phyloP scores from a whole-genome alignment of 2,113 vertebrate species.

The Sinocyclocheilus anshuiensis region DNA sequence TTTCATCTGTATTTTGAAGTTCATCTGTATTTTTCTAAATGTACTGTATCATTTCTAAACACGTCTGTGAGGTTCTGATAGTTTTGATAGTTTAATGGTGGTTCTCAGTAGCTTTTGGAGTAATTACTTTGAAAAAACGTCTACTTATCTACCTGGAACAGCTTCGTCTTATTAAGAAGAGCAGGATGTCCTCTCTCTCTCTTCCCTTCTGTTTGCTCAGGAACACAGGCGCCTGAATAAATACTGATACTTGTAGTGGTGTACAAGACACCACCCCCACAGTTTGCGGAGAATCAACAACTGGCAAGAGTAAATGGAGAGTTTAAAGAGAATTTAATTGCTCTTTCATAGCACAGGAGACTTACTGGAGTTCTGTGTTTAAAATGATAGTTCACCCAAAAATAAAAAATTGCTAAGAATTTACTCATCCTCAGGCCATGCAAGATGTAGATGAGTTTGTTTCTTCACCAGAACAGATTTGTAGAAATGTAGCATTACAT shows the following conservation, averaged over 20 bases:
- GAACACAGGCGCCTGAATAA: slow-evolving; percentile 24
- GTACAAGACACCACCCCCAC: too few relatives aligned
- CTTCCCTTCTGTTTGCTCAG: not conserved
- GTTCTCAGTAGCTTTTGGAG: slow-evolving; percentile 38
- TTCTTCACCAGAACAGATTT: not conserved
- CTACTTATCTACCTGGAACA: slow-evolving; percentile 39
- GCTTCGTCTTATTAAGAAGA: slow-evolving; percentile 29
- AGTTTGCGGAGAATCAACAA: too few relatives aligned
- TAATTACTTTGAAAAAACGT: slow-evolving; percentile 32
- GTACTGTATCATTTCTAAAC: not conserved
- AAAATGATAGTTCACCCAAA: not conserved
- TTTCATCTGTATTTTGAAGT: too few relatives aligned
- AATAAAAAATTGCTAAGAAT: not conserved
- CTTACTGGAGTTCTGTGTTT: not conserved
- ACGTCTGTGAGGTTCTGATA: slow-evolving; percentile 2
- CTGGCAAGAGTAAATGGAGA: too few relatives aligned
- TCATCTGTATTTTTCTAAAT: not conserved
- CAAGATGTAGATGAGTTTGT: not conserved
- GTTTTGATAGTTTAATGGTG: slow-evolving; percentile 17
- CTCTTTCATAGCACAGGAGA: not conserved
- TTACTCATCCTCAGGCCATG: not conserved
- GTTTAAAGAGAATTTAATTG: too few relatives aligned
- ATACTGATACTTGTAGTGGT: too few relatives aligned
- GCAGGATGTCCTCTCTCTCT: slow-evolving; percentile 20
- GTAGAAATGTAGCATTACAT: not conserved